Percentiles rank a stretch among this genome's conserved stretches.
Conservation (phyloP, 2,113 vertebrate genomes). For the Heterotilapia buettikoferi region DNA sequence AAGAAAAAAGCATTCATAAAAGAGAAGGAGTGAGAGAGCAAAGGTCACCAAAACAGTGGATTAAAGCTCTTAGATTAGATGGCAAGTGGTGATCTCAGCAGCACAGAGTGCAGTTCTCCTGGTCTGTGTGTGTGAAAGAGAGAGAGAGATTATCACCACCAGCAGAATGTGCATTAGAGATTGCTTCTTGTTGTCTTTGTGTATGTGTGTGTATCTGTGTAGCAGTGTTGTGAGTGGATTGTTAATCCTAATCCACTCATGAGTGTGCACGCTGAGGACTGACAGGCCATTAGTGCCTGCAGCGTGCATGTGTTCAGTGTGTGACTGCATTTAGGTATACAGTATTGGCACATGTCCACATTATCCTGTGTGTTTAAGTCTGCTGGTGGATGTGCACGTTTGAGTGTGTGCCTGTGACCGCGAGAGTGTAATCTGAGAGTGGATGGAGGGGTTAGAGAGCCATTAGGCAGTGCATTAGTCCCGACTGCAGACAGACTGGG, state of each 20-base stretch:
- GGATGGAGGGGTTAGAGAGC: slow-evolving; percentile 31
- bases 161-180: slow-evolving; percentile 54
- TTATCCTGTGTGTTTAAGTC: not conserved
- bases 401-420: not conserved
- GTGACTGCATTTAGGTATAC: not conserved
- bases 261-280: slow-evolving; percentile 8
- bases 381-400: not conserved
- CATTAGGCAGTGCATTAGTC: slow-evolving; percentile 66
- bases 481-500: slow-evolving; percentile 7
- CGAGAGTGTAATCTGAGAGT: slow-evolving; percentile 59
- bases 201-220: not conserved
- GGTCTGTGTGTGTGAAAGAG: not conserved
- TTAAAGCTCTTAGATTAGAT: slow-evolving; percentile 57
- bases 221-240: slow-evolving; percentile 7
- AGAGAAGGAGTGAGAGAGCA: not conserved
- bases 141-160: slow-evolving; percentile 34
- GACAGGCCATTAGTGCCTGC: slow-evolving; percentile 29
- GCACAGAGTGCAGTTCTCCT: slow-evolving; percentile 49
- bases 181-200: slow-evolving; percentile 32
- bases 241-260: slow-evolving; percentile 60
- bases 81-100: slow-evolving; percentile 49
- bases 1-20: not conserved
- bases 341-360: not conserved
- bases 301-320: not conserved
- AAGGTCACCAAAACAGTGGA: slow-evolving; percentile 24